These are phyloP conservation scores for Microctenopoma lineatum DNA, from an alignment of 2,797 vertebrate species.

Conservation along the genomic window DNA sequence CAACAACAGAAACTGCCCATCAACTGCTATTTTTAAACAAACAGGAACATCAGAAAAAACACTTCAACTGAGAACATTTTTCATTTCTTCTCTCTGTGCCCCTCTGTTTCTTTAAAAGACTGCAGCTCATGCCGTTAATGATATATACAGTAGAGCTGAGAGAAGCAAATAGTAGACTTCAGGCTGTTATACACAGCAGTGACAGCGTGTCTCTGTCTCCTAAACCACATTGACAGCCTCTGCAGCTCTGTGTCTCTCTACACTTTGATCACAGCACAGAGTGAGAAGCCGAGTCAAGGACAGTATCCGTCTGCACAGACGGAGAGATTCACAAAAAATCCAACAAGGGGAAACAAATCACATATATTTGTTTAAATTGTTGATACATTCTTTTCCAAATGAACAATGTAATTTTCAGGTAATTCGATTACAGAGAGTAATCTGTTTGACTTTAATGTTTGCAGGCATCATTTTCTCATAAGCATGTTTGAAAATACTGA, in stretches of 20 bases:
- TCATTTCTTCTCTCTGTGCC: no score
- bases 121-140: slow-evolving; percentile 21
- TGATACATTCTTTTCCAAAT: background rate
- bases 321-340: slow-evolving; percentile 3
- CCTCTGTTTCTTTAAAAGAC: background rate
- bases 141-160: background rate
- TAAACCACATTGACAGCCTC: slow-evolving; percentile 41
- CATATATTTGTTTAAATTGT: background rate
- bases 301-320: slow-evolving; percentile 12
- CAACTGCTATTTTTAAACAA: background rate
- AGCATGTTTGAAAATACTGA: no score
- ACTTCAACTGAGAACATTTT: slow-evolving; percentile 2
- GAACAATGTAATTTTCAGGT: background rate
- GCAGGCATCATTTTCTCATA: background rate
- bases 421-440: background rate
- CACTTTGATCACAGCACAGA: slow-evolving; percentile 54
- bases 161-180: slow-evolving; percentile 11
- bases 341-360: slow-evolving; percentile 7
- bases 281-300: slow-evolving; percentile 13
- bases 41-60: slow-evolving; percentile 9
- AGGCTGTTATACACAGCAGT: slow-evolving; percentile 17
- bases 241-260: slow-evolving; percentile 23
- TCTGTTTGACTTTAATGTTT: background rate
- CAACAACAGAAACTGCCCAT: background rate
- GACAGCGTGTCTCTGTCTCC: slow-evolving; percentile 12